Base-by-base conservation (phyloP, 92 coral and sea anemone species). In the Scolanthus callimorphus region DNA sequence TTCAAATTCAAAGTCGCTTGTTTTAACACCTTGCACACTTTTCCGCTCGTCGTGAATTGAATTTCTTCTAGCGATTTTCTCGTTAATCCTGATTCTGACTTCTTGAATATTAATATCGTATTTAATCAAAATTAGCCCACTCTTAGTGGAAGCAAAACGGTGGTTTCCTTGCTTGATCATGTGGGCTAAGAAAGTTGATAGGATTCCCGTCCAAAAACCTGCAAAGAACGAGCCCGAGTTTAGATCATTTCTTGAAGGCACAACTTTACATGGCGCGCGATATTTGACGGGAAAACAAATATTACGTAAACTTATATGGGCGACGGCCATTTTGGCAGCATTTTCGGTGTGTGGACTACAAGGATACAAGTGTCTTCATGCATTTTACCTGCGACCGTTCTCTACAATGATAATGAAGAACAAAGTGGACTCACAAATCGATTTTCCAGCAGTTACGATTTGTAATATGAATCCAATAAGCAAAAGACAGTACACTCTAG, bases 201-300 rank as follows among this genome's bases (percentile, higher is more conserved):
- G n/a, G n/a, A n/a, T n/a, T n/a, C n/a, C n/a, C n/a, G n/a, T n/a
- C n/a, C n/a, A n/a, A n/a, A n/a, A n/a, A n/a, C n/a, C n/a, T n/a
- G n/a, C n/a, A n/a, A n/a, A n/a, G 11, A 25, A 49, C 17, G 26
- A 28, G 28, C 51, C 39, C n/a, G 29, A 24, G 27, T n/a, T 77
- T 20, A 30, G 30, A 17, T 47, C 20, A 23, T 63, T 73, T 38
- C 43, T 28, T 17, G 64, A 57, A 15, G 57, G 56, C 50, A 73
- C 80, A 26, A 63, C 39, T 24, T 60, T 74, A 19, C 81, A 74
- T 39, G 81, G 81, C 4, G 81, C 58, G 19, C 51, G 81, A 10
- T 74, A 46, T 37, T 41, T 74, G 13, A 37, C 20, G 53, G 60
- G 57, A 27, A 25, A 15, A 24, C 30, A 57, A 27, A 24, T 44